Percentiles rank a stretch among this genome's conserved stretches.
Conservation (phyloP, 2,113 vertebrate species). For the Ceyx cyanopectus region DNA sequence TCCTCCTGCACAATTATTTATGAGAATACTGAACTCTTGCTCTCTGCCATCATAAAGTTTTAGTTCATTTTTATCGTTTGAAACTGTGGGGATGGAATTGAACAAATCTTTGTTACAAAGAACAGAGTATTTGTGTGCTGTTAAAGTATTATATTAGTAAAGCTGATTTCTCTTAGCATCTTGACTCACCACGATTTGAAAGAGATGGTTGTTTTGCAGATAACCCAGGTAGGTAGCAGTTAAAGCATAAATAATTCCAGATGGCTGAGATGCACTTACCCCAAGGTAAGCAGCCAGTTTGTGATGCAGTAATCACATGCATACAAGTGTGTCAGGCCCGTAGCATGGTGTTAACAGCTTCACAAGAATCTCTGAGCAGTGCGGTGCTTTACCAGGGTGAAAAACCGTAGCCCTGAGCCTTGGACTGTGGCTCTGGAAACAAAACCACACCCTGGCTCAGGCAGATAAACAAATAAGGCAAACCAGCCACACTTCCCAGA, state of each 20-base stretch:
- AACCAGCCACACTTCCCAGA: background rate
- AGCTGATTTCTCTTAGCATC: background rate
- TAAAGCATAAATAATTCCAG: background rate
- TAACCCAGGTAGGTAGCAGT: accelerated
- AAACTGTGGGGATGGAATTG: background rate
- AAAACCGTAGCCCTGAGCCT: background rate
- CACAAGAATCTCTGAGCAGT: background rate
- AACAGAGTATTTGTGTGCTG: background rate
- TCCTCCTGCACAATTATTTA: background rate
- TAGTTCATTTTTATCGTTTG: background rate
- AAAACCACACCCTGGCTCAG: background rate
- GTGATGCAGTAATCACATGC: background rate
- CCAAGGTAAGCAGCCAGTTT: accelerated
- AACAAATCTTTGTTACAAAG: background rate
- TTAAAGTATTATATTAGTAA: background rate
- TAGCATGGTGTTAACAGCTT: accelerated
- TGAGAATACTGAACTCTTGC: background rate
- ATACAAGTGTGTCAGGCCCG: accelerated
- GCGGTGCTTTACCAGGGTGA: background rate
- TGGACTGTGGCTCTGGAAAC: background rate
- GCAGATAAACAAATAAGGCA: accelerated
- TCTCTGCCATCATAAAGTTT: background rate
- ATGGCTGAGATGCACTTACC: background rate
- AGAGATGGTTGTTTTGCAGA: background rate
- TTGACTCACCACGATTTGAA: background rate